Evolutionary conservation across 2,888 invertebrate species (phyloP).

Genomic region (Epirrita christyi): DNA sequence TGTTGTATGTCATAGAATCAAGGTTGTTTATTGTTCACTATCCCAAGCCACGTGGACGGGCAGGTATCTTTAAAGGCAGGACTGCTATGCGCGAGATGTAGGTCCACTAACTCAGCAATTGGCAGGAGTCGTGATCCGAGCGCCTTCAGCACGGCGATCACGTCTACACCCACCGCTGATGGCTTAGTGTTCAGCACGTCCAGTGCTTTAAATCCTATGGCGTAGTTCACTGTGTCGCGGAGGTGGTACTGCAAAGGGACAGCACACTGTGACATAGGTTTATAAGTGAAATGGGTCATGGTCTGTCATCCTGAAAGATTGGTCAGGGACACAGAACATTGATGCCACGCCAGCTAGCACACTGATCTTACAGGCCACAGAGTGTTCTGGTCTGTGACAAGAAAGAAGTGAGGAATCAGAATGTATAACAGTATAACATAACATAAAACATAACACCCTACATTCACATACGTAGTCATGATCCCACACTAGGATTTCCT

Average conservation of each 20-base stretch:
- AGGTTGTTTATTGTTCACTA: constrained; percentile 70
- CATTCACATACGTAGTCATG: too few relatives aligned
- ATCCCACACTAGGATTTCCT: too few relatives aligned
- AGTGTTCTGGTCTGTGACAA: too few relatives aligned
- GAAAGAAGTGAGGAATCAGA: too few relatives aligned
- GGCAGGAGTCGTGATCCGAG: constrained; percentile 64
- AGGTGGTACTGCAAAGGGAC: constrained; percentile 62
- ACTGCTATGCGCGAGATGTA: constrained; percentile 71
- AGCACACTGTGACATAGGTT: too few relatives aligned
- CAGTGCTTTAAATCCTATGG: constrained; percentile 53
- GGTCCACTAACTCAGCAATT: constrained; percentile 66
- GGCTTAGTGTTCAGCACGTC: constrained; percentile 67
- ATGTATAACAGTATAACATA: too few relatives aligned
- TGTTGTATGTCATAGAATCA: constrained; percentile 21
- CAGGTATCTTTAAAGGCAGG: constrained; percentile 72
- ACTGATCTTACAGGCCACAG: too few relatives aligned
- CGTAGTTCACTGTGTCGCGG: constrained; percentile 69
- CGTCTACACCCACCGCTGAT: constrained; percentile 62
- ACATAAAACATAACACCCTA: too few relatives aligned
- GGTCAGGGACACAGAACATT: too few relatives aligned
- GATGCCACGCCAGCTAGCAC: too few relatives aligned
- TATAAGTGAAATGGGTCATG: too few relatives aligned
- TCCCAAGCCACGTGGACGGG: constrained; percentile 70
- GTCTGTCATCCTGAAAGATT: too few relatives aligned
- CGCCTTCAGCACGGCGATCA: constrained; percentile 65